Conservation (phyloP, 2,888 invertebrate genomes). For the Cataglyphis rosenhaueri region DNA sequence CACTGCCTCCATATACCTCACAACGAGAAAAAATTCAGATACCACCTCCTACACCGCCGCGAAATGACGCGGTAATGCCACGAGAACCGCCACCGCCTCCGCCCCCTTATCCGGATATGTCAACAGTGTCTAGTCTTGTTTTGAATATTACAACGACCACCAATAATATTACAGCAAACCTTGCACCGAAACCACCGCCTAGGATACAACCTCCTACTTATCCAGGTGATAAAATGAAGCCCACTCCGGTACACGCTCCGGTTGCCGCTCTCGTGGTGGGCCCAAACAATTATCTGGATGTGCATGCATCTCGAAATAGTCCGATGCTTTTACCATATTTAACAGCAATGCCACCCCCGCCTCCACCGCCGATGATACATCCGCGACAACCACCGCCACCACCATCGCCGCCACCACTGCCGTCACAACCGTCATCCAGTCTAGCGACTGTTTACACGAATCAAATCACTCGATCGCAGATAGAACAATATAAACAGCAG, state of each 20-base stretch:
- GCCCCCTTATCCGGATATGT: constrained; percentile 87
- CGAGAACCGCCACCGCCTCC: constrained; percentile 88
- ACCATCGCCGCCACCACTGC: constrained; percentile 86
- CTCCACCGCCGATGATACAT: constrained; percentile 88
- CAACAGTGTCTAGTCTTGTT: constrained; percentile 65
- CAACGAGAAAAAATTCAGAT: constrained; percentile 83
- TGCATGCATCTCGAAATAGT: constrained; percentile 87
- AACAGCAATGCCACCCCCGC: constrained; percentile 89
- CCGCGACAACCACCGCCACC: constrained; percentile 85
- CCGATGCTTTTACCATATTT: constrained; percentile 86
- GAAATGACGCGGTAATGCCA: constrained; percentile 86
- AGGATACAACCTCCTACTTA: constrained; percentile 85
- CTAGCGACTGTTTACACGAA: constrained; percentile 91
- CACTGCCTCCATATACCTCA: constrained; percentile 87
- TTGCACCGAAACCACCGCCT: constrained; percentile 89
- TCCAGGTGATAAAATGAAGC: constrained; percentile 85
- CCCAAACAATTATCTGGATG: constrained; percentile 89
- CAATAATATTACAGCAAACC: constrained; percentile 66
- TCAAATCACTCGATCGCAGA: constrained; percentile 91
- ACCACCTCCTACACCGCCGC: constrained; percentile 84
- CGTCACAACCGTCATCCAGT: constrained; percentile 89
- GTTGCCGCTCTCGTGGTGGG: constrained; percentile 88
- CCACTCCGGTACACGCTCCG: constrained; percentile 85
- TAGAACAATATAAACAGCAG: constrained; percentile 95
- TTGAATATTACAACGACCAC: constrained; percentile 54